phyloP scores from a whole-genome alignment of 1,140 invertebrate genomes.

The Meloidogyne exigua region DNA sequence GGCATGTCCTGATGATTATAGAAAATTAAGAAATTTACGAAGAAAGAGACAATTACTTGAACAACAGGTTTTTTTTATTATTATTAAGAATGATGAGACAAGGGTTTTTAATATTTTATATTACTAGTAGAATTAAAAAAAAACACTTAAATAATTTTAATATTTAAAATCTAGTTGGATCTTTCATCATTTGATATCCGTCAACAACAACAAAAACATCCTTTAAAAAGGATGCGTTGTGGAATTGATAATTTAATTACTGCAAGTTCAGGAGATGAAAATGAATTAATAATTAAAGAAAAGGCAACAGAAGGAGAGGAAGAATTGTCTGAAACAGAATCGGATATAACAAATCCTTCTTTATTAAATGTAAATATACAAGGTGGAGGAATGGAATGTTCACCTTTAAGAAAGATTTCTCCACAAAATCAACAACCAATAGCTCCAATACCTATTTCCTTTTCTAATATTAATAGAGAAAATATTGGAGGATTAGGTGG shows the following conservation, averaged over 20 bases:
- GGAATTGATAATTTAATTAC: conserved; percentile 1
- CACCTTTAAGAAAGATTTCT: conserved; percentile 20
- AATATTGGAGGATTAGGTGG: background rate
- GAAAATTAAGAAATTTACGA: conserved; percentile 65
- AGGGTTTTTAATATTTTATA: too few relatives aligned
- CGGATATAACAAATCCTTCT: conserved; percentile 52
- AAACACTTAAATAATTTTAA: too few relatives aligned
- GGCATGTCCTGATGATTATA: conserved; percentile 68
- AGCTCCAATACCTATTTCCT: background rate
- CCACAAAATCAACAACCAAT: background rate
- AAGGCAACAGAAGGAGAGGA: conserved; percentile 28
- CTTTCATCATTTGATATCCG: conserved; percentile 34
- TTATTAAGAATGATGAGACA: background rate
- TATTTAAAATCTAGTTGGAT: conserved; percentile 37
- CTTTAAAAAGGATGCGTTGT: background rate
- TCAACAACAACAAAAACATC: conserved; percentile 46
- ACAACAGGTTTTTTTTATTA: conserved; percentile 45
- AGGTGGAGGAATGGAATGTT: conserved; percentile 27
- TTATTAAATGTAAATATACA: conserved; percentile 11
- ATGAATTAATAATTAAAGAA: background rate
- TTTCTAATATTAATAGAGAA: background rate
- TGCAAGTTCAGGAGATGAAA: background rate
- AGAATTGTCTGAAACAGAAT: conserved; percentile 49
- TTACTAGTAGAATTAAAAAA: too few relatives aligned
- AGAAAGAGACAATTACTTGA: conserved; percentile 65